phyloP scores from a whole-genome alignment of 2,113 vertebrate genomes.

The Tachysurus fulvidraco region DNA sequence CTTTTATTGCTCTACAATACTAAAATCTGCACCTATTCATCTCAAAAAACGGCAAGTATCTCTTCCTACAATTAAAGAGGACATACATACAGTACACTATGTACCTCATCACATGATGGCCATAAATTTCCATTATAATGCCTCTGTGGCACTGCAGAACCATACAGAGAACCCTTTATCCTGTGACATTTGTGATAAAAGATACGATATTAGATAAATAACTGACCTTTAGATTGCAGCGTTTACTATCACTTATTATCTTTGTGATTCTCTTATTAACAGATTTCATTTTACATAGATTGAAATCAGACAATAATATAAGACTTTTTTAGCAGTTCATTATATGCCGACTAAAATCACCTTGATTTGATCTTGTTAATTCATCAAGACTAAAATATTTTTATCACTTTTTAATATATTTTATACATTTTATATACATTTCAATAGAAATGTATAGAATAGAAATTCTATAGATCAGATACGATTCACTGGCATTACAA shows the following conservation, averaged over 20 bases:
- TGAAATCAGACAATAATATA: not conserved
- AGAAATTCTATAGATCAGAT: not conserved
- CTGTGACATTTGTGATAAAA: not conserved
- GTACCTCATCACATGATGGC: not conserved
- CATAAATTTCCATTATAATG: not conserved
- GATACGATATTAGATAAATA: not conserved
- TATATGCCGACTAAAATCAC: not conserved
- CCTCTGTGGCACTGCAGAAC: not conserved
- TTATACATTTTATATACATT: too few species aligned
- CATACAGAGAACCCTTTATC: not conserved
- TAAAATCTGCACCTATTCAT: not conserved
- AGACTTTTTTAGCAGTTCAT: not conserved
- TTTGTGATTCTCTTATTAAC: not conserved
- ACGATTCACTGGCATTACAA: not conserved
- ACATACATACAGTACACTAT: constrained; percentile 1
- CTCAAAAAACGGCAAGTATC: not conserved
- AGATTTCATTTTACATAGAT: not conserved
- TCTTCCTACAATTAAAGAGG: not conserved
- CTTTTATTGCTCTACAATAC: not conserved
- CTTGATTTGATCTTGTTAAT: not conserved
- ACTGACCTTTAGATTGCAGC: not conserved
- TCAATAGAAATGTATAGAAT: too few species aligned
- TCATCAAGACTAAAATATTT: not conserved
- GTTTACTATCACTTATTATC: not conserved
- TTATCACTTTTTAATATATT: too few species aligned